A percentile compares a stretch with the other conserved stretches of the same genome.
Evolutionary conservation across 2,113 vertebrate genomes (phyloP).

Genomic region (Oreochromis niloticus): DNA sequence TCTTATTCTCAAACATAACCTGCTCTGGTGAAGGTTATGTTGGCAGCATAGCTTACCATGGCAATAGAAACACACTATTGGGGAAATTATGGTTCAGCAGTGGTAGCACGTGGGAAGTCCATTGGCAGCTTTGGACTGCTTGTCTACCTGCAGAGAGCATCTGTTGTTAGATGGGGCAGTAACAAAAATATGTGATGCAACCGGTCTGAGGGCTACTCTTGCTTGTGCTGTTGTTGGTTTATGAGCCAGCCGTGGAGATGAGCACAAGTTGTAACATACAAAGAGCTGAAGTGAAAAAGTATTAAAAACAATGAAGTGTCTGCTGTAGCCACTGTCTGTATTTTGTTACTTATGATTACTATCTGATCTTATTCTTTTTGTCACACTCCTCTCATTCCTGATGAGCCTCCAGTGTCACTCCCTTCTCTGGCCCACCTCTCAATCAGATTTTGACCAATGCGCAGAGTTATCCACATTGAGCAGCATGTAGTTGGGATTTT

Average conservation of each 20-base stretch:
- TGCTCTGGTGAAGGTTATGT: not conserved
- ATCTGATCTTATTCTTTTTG: not conserved
- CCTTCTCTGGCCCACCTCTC: not conserved
- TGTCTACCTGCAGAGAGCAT: not conserved
- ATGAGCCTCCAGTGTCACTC: not conserved
- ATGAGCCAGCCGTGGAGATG: not conserved
- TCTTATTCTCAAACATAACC: not conserved
- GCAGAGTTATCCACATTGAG: not conserved
- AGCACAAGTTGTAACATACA: not conserved
- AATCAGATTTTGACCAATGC: not conserved
- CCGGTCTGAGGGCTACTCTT: not conserved
- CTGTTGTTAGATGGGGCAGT: not conserved
- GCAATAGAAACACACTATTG: not conserved
- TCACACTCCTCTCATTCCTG: not conserved
- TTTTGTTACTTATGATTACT: not conserved
- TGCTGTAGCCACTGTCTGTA: not conserved
- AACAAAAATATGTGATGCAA: not conserved
- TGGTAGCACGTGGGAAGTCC: not conserved
- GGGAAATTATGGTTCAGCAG: not conserved
- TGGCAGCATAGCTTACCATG: not conserved
- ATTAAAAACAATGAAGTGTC: not conserved
- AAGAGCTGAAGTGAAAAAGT: not conserved
- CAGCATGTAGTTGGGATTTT: not conserved
- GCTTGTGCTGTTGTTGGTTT: not conserved
- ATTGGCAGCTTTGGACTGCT: not conserved